Base-by-base conservation (phyloP, 2,113 vertebrate species). In the Piaya cayana region DNA sequence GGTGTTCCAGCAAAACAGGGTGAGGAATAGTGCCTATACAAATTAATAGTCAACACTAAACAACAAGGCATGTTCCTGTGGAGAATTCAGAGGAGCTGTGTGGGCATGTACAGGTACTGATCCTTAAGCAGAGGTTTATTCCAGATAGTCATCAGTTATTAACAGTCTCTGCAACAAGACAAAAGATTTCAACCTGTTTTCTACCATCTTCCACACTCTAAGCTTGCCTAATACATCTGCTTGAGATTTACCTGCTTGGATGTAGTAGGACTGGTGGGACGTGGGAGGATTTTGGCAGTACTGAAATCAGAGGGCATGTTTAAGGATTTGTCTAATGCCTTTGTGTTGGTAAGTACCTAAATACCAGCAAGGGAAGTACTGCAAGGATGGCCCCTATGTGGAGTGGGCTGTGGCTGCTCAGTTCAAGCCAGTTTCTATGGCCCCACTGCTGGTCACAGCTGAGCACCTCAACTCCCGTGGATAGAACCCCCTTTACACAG, bases 401-500 rank as follows among this genome's bases (percentile, higher is more conserved):
- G 5, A 30, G 29, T 17, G 16, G 16, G 53, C 47, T 11, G 47
- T 8, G 47, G 9, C 47, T 49, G 47, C 21, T 22, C 22, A 22
- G 9, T 49, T 43, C 49, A 32, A 10, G 32, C 15, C 7, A 2
- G 5, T 10, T 45, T 25, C 29, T 52, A 9, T 0, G 0, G 19
- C 30, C 25, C 64, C 56, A 30, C 0, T 1, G 0, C 42, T 39
- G 50, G 29, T 27, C 63, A 5, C 5, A 0, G 16, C 27, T 3
- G 52, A 63, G n/a, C 52, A n/a, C 45, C 25, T 36, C 55, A 50
- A 37, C 50, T 36, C 4, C 3, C 39, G n/a, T 8, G 3, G 64
- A 15, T 1, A 74, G 37, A 82, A 47, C 2, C 3, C 5, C 1
- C 9, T 39, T 39, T 39, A 8, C 39, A 42, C 20, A 83, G 45